phyloP scores from a whole-genome alignment of 2,113 vertebrate species.

The Dicentrarchus labrax region DNA sequence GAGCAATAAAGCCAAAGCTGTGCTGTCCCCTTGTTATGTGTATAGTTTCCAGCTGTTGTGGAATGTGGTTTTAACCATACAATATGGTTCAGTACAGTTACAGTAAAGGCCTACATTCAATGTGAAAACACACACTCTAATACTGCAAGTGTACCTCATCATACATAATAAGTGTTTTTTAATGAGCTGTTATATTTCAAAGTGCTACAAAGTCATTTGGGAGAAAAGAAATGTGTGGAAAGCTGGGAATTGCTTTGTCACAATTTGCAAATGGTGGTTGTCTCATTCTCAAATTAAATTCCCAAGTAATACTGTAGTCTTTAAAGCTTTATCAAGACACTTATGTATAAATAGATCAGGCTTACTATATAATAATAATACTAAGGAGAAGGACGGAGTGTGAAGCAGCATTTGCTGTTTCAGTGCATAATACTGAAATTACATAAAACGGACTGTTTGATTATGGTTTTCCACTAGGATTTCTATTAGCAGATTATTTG shows the following conservation, averaged over 20 bases:
- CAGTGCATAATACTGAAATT: conserved; percentile 3
- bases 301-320: background rate
- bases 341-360: background rate
- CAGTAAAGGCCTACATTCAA: background rate
- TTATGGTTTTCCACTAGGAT: conserved; percentile 9
- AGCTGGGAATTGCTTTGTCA: conserved; percentile 9
- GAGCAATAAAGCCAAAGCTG: conserved; percentile 8
- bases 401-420: background rate
- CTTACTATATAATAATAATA: background rate
- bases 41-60: conserved; percentile 6
- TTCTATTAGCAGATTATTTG: background rate
- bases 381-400: background rate
- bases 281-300: background rate
- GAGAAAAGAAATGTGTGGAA: conserved; percentile 2
- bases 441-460: background rate
- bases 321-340: conserved; percentile 11
- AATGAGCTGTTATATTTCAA: conserved; percentile 25
- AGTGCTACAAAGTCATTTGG: conserved; percentile 17
- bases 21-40: background rate
- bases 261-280: background rate
- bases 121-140: background rate
- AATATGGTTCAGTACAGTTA: background rate
- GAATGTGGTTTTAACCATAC: background rate
- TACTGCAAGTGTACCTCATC: conserved; percentile 11
- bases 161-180: conserved; percentile 29